Evolutionary conservation across 1,140 invertebrate genomes (phyloP).

Genomic region (Pectinophora gossypiella): DNA sequence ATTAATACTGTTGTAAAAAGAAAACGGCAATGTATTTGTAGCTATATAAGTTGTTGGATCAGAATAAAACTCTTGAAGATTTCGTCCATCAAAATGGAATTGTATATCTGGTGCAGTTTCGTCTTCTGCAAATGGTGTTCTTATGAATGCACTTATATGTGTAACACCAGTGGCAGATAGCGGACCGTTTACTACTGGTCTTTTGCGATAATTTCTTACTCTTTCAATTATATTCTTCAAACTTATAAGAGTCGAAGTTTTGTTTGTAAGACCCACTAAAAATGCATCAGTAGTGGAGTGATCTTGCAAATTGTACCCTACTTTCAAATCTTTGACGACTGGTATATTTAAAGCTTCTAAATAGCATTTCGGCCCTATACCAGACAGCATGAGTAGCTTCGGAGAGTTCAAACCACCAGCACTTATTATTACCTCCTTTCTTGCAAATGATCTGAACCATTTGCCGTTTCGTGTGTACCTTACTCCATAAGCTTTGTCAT

Average conservation of each 20-base stretch:
- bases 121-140: conserved; percentile 63
- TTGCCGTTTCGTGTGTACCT: conserved; percentile 77
- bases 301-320: conserved; percentile 87
- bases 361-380: conserved; percentile 80
- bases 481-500: conserved; percentile 82
- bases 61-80: conserved; percentile 30
- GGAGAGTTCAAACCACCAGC: conserved; percentile 83
- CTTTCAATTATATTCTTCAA: conserved; percentile 62
- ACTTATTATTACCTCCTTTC: conserved; percentile 83
- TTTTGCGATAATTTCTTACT: conserved; percentile 56
- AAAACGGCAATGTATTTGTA: conserved; percentile 48
- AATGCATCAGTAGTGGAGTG: conserved; percentile 78
- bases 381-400: conserved; percentile 84
- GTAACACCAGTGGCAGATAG: conserved; percentile 68
- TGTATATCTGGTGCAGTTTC: conserved; percentile 78
- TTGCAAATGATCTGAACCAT: conserved; percentile 63
- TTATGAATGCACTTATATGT: conserved; percentile 68
- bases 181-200: conserved; percentile 45
- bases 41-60: conserved; percentile 34
- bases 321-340: conserved; percentile 78
- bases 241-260: conserved; percentile 47
- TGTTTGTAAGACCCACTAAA: conserved; percentile 70
- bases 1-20: conserved; percentile 62
- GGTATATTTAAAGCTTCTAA: conserved; percentile 73
- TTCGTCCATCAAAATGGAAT: conserved; percentile 55